Percentiles rank a stretch among this genome's conserved stretches.
phyloP scores from a whole-genome alignment of 2,113 vertebrate species.

The Oxyruncus cristatus region DNA sequence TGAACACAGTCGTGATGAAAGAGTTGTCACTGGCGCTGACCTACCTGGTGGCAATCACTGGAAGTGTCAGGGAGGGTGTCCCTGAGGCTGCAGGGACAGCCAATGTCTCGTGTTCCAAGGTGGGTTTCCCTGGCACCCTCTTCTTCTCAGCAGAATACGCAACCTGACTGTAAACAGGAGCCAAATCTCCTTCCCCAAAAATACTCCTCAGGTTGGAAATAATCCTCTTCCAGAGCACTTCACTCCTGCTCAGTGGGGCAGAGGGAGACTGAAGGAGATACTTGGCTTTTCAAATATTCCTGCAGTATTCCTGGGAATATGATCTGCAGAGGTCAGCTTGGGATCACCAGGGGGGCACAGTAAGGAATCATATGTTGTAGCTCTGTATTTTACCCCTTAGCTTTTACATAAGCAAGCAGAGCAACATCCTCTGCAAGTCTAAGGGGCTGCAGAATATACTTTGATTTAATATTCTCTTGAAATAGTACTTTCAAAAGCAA shows the following conservation, averaged over 20 bases:
- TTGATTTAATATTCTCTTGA: not conserved
- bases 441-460: not conserved
- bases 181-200: not conserved
- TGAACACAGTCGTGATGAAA: not conserved
- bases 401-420: not conserved
- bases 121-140: not conserved
- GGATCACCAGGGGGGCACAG: not conserved
- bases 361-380: not conserved
- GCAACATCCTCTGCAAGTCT: not conserved
- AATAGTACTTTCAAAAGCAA: not conserved
- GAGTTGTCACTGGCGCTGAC: not conserved
- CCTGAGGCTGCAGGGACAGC: not conserved
- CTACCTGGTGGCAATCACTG: fast-evolving
- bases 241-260: not conserved
- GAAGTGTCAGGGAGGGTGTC: not conserved
- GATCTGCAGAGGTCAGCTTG: not conserved
- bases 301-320: not conserved
- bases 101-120: not conserved
- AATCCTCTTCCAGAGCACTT: not conserved
- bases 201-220: not conserved
- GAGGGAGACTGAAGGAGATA: not conserved
- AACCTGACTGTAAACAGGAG: not conserved
- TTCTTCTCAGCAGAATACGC: not conserved
- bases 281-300: not conserved
- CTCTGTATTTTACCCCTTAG: not conserved